A percentile compares a stretch with the other conserved stretches of the same genome.
Evolutionary conservation across 1,140 invertebrate genomes (phyloP).

Genomic region (Caenorhabditis brenneri): DNA sequence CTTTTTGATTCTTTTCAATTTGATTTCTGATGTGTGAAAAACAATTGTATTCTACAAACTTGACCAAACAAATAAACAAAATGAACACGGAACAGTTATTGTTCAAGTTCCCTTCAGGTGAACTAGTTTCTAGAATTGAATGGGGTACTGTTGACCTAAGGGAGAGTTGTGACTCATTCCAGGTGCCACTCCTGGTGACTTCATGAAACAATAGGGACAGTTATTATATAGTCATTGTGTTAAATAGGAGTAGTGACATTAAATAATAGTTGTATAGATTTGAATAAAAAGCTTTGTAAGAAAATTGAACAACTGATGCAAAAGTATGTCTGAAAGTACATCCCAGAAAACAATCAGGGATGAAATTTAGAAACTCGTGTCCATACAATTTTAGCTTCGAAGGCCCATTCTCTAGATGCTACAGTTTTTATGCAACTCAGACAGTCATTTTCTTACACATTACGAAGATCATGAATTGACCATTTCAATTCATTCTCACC

Average conservation of each 20-base stretch:
- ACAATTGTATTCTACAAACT: background rate
- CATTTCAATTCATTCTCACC: too few species aligned
- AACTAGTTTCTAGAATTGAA: background rate
- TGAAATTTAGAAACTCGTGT: too few species aligned
- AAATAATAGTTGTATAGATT: background rate
- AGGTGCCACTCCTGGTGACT: background rate
- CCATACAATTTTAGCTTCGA: too few species aligned
- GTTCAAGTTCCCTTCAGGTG: background rate
- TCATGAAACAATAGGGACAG: background rate
- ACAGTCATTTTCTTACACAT: too few species aligned
- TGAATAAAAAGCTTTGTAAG: too few species aligned
- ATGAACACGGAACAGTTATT: background rate
- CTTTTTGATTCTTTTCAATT: background rate
- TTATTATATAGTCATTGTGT: background rate
- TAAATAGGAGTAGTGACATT: background rate
- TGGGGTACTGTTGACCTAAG: background rate
- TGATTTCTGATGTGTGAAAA: background rate
- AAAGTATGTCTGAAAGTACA: too few species aligned
- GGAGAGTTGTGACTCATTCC: background rate
- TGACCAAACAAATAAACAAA: background rate
- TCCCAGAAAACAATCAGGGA: too few species aligned
- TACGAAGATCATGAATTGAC: too few species aligned
- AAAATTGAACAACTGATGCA: too few species aligned
- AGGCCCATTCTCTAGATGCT: too few species aligned
- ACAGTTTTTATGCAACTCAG: too few species aligned